Evolutionary conservation across 2,888 invertebrate genomes (phyloP).

Genomic region (Encarsia formosa): DNA sequence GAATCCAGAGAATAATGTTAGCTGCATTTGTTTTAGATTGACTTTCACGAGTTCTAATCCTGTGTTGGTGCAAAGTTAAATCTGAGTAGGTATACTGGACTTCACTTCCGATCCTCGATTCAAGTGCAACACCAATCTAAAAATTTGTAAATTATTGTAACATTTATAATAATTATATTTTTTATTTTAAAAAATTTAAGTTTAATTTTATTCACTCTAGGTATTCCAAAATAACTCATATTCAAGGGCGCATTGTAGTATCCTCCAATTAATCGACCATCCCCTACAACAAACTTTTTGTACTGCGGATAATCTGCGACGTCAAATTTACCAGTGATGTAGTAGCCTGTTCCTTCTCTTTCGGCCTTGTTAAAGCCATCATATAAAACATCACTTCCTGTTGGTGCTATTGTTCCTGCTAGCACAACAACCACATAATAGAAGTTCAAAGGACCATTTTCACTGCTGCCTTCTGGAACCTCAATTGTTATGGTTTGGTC

Average conservation of each 20-base stretch:
- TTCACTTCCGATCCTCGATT: slow-evolving; percentile 53
- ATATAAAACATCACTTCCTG: slow-evolving; percentile 56
- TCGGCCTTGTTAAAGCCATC: slow-evolving; percentile 62
- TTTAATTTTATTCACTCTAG: slow-evolving; percentile 24
- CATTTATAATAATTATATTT: too few relatives aligned
- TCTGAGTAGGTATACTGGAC: slow-evolving; percentile 42
- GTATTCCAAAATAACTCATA: slow-evolving; percentile 47
- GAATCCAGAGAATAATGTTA: slow-evolving; percentile 56
- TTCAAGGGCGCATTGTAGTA: slow-evolving; percentile 74
- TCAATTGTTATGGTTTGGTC: slow-evolving; percentile 64
- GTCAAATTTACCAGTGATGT: slow-evolving; percentile 76
- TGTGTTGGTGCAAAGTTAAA: slow-evolving; percentile 28
- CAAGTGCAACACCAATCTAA: slow-evolving; percentile 45
- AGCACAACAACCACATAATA: slow-evolving; percentile 72
- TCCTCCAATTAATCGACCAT: slow-evolving; percentile 67
- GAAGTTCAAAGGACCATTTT: slow-evolving; percentile 73
- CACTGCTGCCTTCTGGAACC: slow-evolving; percentile 66
- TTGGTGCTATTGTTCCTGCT: slow-evolving; percentile 62
- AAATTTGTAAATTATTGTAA: too few relatives aligned
- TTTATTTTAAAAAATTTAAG: not conserved
- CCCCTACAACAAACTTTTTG: slow-evolving; percentile 72
- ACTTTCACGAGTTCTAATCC: slow-evolving; percentile 7
- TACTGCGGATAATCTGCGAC: slow-evolving; percentile 55
- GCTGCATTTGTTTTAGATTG: slow-evolving; percentile 30
- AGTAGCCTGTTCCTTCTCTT: slow-evolving; percentile 69